Base-by-base conservation (phyloP, 2,888 invertebrate genomes). In the Brachypterus glaber region DNA sequence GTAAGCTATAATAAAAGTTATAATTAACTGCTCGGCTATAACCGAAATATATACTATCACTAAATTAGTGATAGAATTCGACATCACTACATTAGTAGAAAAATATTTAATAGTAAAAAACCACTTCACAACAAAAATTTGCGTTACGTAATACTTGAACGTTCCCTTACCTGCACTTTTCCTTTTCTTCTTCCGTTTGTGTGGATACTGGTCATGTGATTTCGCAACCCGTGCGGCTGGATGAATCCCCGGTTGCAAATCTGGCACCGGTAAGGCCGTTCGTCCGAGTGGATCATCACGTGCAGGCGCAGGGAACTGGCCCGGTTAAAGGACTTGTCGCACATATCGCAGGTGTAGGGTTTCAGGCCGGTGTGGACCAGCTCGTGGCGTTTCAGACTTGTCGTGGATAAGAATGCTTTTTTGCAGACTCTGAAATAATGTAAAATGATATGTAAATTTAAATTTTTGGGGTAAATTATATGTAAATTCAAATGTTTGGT, bases 301-400 rank as follows among this genome's bases (percentile, higher is more conserved):
- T 58, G 58, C 3, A 52, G 49, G 21, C 46, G 46, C 30, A 58
- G 45, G 34, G 45, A 52, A 38, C 51, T 54, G 4, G 31, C 40
- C n/a, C 56, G 42, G 30, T 45, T 45, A 16, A 49, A 49, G 3
- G 51, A 47, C 43, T 57, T 58, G 7, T 43, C 43, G 33, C 59
- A 59, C 9, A 58, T 52, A 3, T 54, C 53, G 42, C 57, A 59
- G 15, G 43, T 49, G 31, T 45, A 56, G 2, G 58, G 58, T 36
- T 58, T 59, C 17, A 53, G 30, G 13, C 45, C 53, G 3, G 56
- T 57, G 33, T 57, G 60, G 12, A 55, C 55, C 14, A 55, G 52
- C 13, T 46, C 47, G 32, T 59, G 59, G 8, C 56, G 45, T 36
- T 55, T 57, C 29, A 58, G 40, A 30, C 52, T 44, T 8, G 53